Evolutionary conservation across 2,888 invertebrate species (phyloP).

Genomic region (Erebia palarica): DNA sequence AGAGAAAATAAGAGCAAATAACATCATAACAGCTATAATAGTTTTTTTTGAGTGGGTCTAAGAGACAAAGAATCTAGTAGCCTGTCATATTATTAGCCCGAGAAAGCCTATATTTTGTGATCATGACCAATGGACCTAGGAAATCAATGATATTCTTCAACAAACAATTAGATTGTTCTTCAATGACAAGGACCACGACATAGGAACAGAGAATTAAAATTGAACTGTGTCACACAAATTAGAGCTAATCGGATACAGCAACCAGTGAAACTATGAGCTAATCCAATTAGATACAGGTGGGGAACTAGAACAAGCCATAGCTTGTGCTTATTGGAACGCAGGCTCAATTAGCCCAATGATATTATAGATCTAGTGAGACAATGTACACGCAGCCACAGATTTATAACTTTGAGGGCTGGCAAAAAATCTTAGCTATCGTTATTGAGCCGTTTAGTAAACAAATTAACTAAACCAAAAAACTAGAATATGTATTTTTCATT

Average conservation of each 20-base stretch:
- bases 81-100: too few species aligned
- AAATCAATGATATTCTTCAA: too few species aligned
- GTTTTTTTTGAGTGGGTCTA: too few species aligned
- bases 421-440: background rate
- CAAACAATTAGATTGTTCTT: too few species aligned
- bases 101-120: too few species aligned
- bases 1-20: background rate
- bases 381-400: constrained; percentile 1
- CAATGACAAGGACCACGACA: background rate
- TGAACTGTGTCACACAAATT: background rate
- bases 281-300: constrained; percentile 26
- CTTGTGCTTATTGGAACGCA: constrained; percentile 17
- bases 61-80: too few species aligned
- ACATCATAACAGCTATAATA: too few species aligned
- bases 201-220: background rate
- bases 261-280: constrained; percentile 5
- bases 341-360: constrained; percentile 40
- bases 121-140: too few species aligned
- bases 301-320: constrained; percentile 16
- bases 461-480: too few species aligned
- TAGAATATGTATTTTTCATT: too few species aligned
- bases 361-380: constrained; percentile 12
- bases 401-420: background rate
- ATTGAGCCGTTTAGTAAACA: background rate
- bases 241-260: background rate